Evolutionary conservation across 2,113 vertebrate genomes (phyloP), one percentile per base, ranked within the genome.

Genomic region (Lepidothrix coronata): DNA sequence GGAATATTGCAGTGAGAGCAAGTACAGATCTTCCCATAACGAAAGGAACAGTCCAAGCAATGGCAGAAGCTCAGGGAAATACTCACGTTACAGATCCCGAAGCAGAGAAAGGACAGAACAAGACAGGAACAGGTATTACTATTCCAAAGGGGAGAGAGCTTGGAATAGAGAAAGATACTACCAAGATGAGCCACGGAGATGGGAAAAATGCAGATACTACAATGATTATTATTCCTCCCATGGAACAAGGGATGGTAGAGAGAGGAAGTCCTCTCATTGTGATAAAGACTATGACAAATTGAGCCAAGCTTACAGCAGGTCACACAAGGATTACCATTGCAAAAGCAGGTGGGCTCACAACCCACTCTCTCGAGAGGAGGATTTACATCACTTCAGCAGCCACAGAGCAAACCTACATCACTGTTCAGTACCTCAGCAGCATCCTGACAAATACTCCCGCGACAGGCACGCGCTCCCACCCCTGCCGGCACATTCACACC

Each of bases 161-260:
- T 97, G 98, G 96, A 96, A 92, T 91, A 94, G 97, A 24, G 98
- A 98, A 30, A 97, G 97, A 20, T 96, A 97, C 75, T 93, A 98
- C 76, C 96, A 97, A 2, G 98, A 98, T 8, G 76, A 78, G 1
- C 81, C 96, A 18, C 65, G 98, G 21, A 96, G 94, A 79, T 97
- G 98, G 97, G 97, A 98, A 17, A 96, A 91, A 4, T 97, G 98
- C 85, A 86, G 97, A 33, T 96, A 98, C 70, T 97, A 98, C 86
- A 91, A 58, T 0, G 94, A 97, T 78, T 97, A 97, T 94, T 95
- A 97, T 71, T 91, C 96, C 51, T 95, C 96, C 41, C 94, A 98
- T 17, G 73, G 97, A 14, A 79, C 89, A 12, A 95, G 98, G 88
- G 98, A 98, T 6, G 93, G 97, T 19, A 93, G 96, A 71, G 97